These are phyloP conservation scores for Poeciliopsis turneri DNA, from an alignment of 2,797 vertebrate genomes.

Conservation along the genomic window DNA sequence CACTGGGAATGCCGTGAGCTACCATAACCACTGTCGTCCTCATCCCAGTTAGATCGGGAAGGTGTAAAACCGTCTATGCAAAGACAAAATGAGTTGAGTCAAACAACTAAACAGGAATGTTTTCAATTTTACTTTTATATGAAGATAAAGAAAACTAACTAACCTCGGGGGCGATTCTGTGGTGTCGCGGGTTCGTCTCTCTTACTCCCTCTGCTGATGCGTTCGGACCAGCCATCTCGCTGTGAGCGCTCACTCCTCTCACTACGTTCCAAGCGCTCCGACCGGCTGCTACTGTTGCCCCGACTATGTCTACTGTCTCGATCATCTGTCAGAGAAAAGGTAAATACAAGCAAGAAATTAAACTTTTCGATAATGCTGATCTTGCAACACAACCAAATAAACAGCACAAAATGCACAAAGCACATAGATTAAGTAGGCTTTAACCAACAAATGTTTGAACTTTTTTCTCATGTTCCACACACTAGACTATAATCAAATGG, in stretches of 20 bases:
- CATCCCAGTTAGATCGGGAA: conserved; percentile 95
- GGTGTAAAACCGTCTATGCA: conserved; percentile 89
- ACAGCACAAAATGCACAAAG: not conserved
- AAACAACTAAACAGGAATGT: not conserved
- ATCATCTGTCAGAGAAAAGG: conserved; percentile 78
- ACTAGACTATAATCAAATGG: conserved; percentile 4
- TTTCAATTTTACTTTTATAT: not conserved
- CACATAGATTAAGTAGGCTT: not conserved
- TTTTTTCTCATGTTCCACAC: not conserved
- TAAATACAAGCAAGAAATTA: not conserved
- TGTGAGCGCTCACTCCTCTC: conserved; percentile 80
- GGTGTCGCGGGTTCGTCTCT: conserved; percentile 89
- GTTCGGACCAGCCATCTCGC: conserved; percentile 86
- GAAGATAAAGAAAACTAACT: not conserved
- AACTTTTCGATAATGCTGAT: not conserved
- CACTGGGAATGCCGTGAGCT: conserved; percentile 90
- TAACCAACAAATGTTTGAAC: not conserved
- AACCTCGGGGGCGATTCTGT: conserved; percentile 89
- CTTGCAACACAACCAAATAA: not conserved
- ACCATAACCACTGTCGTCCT: conserved; percentile 88
- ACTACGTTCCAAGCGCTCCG: conserved; percentile 76
- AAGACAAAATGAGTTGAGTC: conserved; percentile 6
- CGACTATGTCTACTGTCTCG: conserved; percentile 81
- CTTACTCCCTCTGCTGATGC: conserved; percentile 83
- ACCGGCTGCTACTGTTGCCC: conserved; percentile 76